phyloP scores from a whole-genome alignment of 2,888 invertebrate genomes.

The Eupithecia abbreviata region DNA sequence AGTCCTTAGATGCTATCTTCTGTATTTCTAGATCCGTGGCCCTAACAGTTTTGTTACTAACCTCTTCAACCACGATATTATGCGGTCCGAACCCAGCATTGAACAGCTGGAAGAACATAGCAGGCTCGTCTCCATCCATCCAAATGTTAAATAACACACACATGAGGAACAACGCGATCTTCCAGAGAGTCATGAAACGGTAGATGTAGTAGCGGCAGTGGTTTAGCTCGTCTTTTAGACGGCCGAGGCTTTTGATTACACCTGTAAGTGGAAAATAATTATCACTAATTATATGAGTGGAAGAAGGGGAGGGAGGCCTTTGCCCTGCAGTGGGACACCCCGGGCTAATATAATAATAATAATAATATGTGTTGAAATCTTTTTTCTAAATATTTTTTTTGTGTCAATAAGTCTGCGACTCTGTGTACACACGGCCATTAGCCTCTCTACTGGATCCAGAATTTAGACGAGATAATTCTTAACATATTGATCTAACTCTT shows the following conservation, averaged over 20 bases:
- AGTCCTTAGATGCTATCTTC: too few species aligned
- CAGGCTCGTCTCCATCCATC: constrained; percentile 89
- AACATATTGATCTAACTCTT: background rate
- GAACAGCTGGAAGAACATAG: constrained; percentile 90
- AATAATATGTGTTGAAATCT: too few species aligned
- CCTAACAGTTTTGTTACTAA: constrained; percentile 5
- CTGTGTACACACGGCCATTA: background rate
- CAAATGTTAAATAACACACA: constrained; percentile 89
- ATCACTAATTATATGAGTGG: too few species aligned
- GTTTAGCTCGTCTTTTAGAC: constrained; percentile 91
- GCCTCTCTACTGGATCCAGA: background rate
- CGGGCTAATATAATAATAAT: too few species aligned
- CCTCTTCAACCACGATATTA: constrained; percentile 90
- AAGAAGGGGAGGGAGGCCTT: too few species aligned
- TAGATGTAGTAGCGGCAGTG: constrained; percentile 94
- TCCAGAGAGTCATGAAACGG: constrained; percentile 96
- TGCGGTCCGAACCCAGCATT: constrained; percentile 90
- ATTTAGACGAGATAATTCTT: background rate
- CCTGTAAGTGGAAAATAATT: constrained; percentile 71
- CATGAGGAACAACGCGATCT: constrained; percentile 91
- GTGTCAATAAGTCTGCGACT: background rate
- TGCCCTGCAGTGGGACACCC: too few species aligned
- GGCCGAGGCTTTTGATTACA: constrained; percentile 88
- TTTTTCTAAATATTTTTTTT: background rate
- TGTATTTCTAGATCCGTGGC: too few species aligned